phyloP scores from a whole-genome alignment of 2,888 invertebrate species.

The Cerastoderma edule region DNA sequence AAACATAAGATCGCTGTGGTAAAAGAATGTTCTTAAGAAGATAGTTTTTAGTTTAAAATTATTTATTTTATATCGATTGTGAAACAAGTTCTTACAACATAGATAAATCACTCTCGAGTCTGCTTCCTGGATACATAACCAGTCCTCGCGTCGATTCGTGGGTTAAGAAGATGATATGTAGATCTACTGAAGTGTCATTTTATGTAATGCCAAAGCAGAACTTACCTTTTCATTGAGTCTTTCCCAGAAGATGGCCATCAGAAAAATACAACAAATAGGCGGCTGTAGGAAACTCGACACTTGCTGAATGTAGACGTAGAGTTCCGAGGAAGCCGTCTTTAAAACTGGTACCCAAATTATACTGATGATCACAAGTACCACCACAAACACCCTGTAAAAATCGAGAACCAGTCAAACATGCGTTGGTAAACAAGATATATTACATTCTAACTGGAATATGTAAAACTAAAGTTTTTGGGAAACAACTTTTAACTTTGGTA shows the following conservation, averaged over 20 bases:
- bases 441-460: constrained; percentile 51
- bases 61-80: too few species aligned
- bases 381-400: constrained; percentile 76
- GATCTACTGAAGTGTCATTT: too few species aligned
- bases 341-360: constrained; percentile 82
- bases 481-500: constrained; percentile 78
- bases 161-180: too few species aligned
- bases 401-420: background rate
- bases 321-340: constrained; percentile 75
- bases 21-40: too few species aligned
- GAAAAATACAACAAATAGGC: constrained; percentile 80
- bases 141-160: too few species aligned
- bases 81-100: too few species aligned
- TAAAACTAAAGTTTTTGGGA: constrained; percentile 80
- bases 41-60: too few species aligned
- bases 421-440: background rate
- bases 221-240: constrained; percentile 79
- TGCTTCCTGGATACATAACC: too few species aligned
- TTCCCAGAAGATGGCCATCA: constrained; percentile 78
- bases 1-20: too few species aligned
- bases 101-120: too few species aligned
- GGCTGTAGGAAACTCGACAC: constrained; percentile 81
- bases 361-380: constrained; percentile 78
- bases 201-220: too few species aligned
- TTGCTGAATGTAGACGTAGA: constrained; percentile 81